A percentile compares a stretch with the other conserved stretches of the same genome.
Conservation (phyloP, 2,888 invertebrate genomes). For the Opisthograptis luteolata region DNA sequence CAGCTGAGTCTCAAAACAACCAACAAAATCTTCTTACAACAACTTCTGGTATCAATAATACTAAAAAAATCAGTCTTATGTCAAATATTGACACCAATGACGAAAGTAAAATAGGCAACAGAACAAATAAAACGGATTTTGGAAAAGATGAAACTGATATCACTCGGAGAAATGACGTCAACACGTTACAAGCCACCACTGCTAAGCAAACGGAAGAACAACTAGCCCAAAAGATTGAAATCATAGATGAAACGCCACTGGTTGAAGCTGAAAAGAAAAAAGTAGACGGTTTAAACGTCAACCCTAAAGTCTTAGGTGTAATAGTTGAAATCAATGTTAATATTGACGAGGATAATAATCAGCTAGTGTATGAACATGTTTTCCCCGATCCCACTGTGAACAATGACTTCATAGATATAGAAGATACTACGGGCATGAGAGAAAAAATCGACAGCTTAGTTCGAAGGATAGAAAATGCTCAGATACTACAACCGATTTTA, state of each 20-base stretch:
- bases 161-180: conserved; percentile 10
- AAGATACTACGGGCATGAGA: conserved; percentile 1
- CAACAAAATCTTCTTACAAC: too few relatives aligned
- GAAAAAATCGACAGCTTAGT: conserved; percentile 12
- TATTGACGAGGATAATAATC: neutral
- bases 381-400: too few relatives aligned
- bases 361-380: neutral
- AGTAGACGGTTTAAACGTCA: conserved; percentile 48
- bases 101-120: conserved; percentile 41
- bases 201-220: conserved; percentile 49
- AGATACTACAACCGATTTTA: neutral
- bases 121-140: conserved; percentile 41
- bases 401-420: too few relatives aligned
- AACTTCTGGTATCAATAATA: too few relatives aligned
- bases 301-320: conserved; percentile 48
- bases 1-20: too few relatives aligned
- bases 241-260: conserved; percentile 52
- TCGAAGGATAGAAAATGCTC: conserved; percentile 19
- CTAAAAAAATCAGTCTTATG: too few relatives aligned
- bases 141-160: conserved; percentile 17
- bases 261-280: conserved; percentile 49
- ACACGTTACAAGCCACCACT: conserved; percentile 41
- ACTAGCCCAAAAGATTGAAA: conserved; percentile 58
- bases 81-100: too few relatives aligned
- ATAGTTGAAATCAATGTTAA: conserved; percentile 6